Conservation (phyloP, 1,140 invertebrate species). For the Drosophila auraria region DNA sequence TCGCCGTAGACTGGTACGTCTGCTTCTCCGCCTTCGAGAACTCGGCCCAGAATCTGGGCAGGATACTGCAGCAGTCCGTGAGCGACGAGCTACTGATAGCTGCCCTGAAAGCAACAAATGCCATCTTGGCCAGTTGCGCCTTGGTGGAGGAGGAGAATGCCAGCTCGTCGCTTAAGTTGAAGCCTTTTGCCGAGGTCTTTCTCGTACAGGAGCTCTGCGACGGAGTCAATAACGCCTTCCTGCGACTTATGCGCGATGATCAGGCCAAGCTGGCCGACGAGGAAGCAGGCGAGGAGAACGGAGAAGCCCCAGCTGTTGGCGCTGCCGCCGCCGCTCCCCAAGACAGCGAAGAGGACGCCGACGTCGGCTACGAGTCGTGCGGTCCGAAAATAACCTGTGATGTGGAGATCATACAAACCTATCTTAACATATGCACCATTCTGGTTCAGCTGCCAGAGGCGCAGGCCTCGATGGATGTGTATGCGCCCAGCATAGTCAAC, state of each 20-base stretch:
- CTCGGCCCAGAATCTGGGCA: conserved; percentile 87
- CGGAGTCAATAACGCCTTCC: conserved; percentile 77
- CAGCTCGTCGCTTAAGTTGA: conserved; percentile 52
- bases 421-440: conserved; percentile 81
- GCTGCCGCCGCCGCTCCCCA: conserved; percentile 2
- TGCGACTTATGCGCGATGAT: conserved; percentile 73
- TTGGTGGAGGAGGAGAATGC: conserved; percentile 73
- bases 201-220: conserved; percentile 67
- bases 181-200: conserved; percentile 75
- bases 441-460: conserved; percentile 78
- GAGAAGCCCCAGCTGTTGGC: neutral
- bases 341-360: conserved; percentile 51
- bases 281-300: conserved; percentile 22
- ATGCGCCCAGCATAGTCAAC: conserved; percentile 62
- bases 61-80: conserved; percentile 89
- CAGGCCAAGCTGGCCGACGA: conserved; percentile 57
- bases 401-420: conserved; percentile 76
- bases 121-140: conserved; percentile 85
- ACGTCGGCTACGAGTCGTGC: conserved; percentile 41
- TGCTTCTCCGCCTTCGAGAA: conserved; percentile 78
- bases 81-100: conserved; percentile 87
- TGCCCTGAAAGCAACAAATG: conserved; percentile 87
- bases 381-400: conserved; percentile 66
- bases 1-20: conserved; percentile 75
- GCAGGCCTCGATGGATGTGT: conserved; percentile 54